Conservation (phyloP, 2,888 invertebrate genomes). For the Onthophagus sagittarius region DNA sequence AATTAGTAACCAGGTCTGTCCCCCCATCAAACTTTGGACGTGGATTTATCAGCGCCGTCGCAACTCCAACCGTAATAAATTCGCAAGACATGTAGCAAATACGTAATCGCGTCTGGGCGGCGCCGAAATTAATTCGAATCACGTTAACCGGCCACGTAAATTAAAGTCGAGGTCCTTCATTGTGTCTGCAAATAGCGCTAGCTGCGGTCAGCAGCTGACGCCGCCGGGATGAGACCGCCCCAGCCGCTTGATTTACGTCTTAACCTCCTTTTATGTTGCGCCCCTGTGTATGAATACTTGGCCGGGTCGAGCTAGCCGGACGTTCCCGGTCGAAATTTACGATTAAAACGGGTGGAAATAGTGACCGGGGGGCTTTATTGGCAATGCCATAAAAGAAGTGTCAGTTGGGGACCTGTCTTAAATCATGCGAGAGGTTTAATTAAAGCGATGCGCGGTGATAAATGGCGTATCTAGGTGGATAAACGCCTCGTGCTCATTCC, state of each 20-base stretch:
- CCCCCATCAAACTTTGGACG: background rate
- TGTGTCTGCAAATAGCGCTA: slow-evolving; percentile 41
- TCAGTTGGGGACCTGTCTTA: background rate
- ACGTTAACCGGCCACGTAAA: slow-evolving; percentile 49
- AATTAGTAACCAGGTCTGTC: background rate
- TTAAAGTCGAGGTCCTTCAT: slow-evolving; percentile 42
- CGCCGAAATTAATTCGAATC: slow-evolving; percentile 48
- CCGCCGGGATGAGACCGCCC: slow-evolving; percentile 38
- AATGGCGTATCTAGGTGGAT: background rate
- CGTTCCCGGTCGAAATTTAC: slow-evolving; percentile 22
- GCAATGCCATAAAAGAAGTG: background rate
- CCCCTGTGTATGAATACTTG: slow-evolving; percentile 37
- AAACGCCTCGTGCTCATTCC: background rate
- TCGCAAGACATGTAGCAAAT: slow-evolving; percentile 47
- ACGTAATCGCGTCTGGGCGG: slow-evolving; percentile 36
- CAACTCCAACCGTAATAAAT: slow-evolving; percentile 41
- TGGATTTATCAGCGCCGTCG: background rate
- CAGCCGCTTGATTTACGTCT: slow-evolving; percentile 58
- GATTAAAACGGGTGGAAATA: slow-evolving; percentile 19
- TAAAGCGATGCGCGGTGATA: background rate
- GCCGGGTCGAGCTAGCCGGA: background rate
- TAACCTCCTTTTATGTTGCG: slow-evolving; percentile 56
- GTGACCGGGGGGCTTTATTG: background rate
- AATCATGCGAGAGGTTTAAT: background rate
- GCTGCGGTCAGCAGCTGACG: slow-evolving; percentile 46